A percentile compares a stretch with the other conserved stretches of the same genome.
These are phyloP conservation scores for Myotis daubentonii DNA, from an alignment of 2,797 vertebrate species.

Conservation along the genomic window DNA sequence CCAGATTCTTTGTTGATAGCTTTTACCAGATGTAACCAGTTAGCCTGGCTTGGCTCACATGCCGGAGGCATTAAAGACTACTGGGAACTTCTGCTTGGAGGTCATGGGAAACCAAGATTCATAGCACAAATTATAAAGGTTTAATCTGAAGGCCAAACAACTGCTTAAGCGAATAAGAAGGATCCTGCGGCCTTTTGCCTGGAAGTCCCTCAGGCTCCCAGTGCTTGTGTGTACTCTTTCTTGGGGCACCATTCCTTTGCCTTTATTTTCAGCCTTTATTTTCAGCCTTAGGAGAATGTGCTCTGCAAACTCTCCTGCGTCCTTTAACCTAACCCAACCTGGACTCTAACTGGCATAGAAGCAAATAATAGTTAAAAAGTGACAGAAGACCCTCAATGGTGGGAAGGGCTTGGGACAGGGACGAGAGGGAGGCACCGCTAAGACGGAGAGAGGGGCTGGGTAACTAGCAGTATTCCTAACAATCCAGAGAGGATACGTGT, in stretches of 20 bases:
- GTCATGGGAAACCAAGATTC: background rate
- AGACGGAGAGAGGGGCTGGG: background rate
- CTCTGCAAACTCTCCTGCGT: background rate
- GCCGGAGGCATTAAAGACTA: background rate
- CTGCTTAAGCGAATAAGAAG: background rate
- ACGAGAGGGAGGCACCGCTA: background rate
- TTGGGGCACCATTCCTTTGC: no score
- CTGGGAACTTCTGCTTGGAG: background rate
- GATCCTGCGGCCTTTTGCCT: no score
- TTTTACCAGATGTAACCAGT: background rate
- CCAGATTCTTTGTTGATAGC: background rate
- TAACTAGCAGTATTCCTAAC: background rate
- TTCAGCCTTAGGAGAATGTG: background rate
- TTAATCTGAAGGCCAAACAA: background rate
- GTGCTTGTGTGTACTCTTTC: background rate
- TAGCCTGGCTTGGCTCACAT: background rate
- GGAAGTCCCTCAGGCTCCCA: background rate
- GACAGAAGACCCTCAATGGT: background rate
- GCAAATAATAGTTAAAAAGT: background rate
- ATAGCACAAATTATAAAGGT: background rate
- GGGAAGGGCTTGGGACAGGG: background rate
- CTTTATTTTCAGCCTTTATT: background rate
- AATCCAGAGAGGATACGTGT: background rate
- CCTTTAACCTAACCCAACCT: background rate
- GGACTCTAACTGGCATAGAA: background rate